Conservation (phyloP, 2,113 vertebrate species). For the Pholis gunnellus region DNA sequence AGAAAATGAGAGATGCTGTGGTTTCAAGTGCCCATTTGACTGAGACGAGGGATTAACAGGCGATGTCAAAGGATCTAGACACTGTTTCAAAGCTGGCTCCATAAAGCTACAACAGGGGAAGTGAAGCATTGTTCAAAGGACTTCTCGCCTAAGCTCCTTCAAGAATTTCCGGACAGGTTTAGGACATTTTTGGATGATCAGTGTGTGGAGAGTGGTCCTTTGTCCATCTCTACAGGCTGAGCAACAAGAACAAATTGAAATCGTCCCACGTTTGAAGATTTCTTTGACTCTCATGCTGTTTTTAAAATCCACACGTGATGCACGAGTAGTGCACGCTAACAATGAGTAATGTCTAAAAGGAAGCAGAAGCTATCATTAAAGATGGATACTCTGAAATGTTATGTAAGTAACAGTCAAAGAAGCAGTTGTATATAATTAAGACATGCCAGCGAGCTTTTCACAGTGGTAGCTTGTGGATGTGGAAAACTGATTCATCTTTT, state of each 20-base stretch:
- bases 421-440: slow-evolving; percentile 14
- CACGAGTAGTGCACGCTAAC: not conserved
- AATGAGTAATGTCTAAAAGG: not conserved
- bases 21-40: slow-evolving; percentile 62
- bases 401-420: not conserved
- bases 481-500: slow-evolving; percentile 41
- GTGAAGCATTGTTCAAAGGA: slow-evolving; percentile 72
- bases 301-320: not conserved
- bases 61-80: slow-evolving; percentile 65
- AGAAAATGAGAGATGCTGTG: slow-evolving; percentile 51
- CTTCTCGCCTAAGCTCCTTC: slow-evolving; percentile 70
- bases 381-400: slow-evolving; percentile 3
- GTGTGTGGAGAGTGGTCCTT: slow-evolving; percentile 39
- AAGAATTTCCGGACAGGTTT: slow-evolving; percentile 72
- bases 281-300: slow-evolving; percentile 4
- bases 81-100: slow-evolving; percentile 64
- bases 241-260: slow-evolving; percentile 38
- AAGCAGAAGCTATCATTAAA: not conserved
- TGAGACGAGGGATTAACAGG: slow-evolving; percentile 65
- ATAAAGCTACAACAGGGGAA: slow-evolving; percentile 65
- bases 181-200: slow-evolving; percentile 59
- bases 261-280: not conserved
- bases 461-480: slow-evolving; percentile 1
- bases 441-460: not conserved
- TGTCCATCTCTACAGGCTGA: slow-evolving; percentile 55